Percentiles rank a stretch among this genome's conserved stretches.
These are phyloP conservation scores for Dioctria rufipes DNA, from an alignment of 2,888 invertebrate species.

Conservation along the genomic window DNA sequence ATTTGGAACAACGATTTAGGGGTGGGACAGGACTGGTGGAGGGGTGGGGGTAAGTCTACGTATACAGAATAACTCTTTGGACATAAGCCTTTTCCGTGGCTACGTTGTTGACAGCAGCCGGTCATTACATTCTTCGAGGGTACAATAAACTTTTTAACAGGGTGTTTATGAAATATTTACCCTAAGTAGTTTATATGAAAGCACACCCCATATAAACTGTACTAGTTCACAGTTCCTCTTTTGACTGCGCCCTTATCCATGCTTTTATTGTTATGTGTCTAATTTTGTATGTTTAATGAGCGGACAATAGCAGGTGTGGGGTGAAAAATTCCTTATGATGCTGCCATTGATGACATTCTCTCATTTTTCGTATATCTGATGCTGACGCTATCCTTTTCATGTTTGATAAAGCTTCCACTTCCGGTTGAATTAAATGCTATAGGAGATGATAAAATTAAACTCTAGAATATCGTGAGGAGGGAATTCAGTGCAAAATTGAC, in stretches of 20 bases:
- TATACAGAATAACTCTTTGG: neutral
- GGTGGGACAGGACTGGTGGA: too few relatives aligned
- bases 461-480: conserved; percentile 46
- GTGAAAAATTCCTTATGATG: conserved; percentile 8
- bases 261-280: conserved; percentile 30
- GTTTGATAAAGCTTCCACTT: conserved; percentile 42
- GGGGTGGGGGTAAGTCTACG: too few relatives aligned
- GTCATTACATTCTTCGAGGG: conserved; percentile 45
- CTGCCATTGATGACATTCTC: conserved; percentile 14
- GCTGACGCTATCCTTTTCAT: conserved; percentile 29
- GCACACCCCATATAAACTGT: conserved; percentile 11
- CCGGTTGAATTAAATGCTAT: conserved; percentile 32
- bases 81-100: conserved; percentile 6
- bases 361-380: conserved; percentile 6
- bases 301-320: neutral
- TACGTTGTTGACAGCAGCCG: conserved; percentile 8
- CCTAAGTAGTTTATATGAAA: conserved; percentile 8
- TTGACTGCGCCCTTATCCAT: neutral
- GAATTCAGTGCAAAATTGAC: conserved; percentile 51
- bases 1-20: too few relatives aligned
- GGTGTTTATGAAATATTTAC: conserved; percentile 52
- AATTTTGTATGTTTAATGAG: conserved; percentile 15
- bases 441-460: conserved; percentile 53
- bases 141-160: conserved; percentile 49
- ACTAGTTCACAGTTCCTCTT: neutral